Percentiles rank a stretch among this genome's conserved stretches.
Evolutionary conservation across 2,797 vertebrate genomes (phyloP).

Genomic region (Sebastes minor): DNA sequence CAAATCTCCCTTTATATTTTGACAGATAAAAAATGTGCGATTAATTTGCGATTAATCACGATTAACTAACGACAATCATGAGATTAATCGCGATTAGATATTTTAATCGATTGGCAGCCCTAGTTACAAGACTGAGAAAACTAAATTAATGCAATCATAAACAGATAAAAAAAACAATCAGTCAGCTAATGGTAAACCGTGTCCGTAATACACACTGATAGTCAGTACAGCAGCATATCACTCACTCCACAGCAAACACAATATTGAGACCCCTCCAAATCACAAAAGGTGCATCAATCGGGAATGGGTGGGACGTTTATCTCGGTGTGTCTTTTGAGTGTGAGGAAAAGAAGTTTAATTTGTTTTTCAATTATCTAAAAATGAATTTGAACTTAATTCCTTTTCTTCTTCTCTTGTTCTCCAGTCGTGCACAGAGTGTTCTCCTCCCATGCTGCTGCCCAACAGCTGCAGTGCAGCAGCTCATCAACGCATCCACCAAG

Average conservation of each 20-base stretch:
- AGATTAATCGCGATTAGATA: no score
- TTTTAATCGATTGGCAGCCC: no score
- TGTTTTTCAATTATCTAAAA: neutral
- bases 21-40: no score
- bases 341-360: neutral
- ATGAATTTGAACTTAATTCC: neutral
- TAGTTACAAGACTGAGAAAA: no score
- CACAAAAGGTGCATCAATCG: no score
- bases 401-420: neutral
- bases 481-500: constrained; percentile 92
- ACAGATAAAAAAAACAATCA: no score
- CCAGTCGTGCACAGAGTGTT: constrained; percentile 89
- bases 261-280: neutral
- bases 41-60: no score
- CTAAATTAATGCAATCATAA: no score
- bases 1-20: no score
- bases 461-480: constrained; percentile 91
- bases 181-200: neutral
- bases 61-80: no score
- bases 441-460: constrained; percentile 91
- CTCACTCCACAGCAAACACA: neutral
- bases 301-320: no score
- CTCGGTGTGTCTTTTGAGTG: neutral
- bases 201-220: neutral
- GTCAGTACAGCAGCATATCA: neutral